phyloP scores from a whole-genome alignment of 2,113 vertebrate genomes.

The Uria aalge region DNA sequence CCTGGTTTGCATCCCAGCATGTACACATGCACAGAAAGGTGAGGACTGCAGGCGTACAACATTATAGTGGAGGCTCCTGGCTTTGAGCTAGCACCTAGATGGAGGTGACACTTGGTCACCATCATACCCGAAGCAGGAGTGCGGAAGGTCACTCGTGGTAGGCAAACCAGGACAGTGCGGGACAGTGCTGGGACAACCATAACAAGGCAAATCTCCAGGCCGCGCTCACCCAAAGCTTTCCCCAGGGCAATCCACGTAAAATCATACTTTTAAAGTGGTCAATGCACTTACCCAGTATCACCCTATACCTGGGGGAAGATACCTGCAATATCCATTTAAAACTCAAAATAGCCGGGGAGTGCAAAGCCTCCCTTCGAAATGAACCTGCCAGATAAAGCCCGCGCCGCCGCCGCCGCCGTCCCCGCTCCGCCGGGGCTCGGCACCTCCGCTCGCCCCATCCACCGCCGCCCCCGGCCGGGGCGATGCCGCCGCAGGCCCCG shows the following conservation, averaged over 20 bases:
- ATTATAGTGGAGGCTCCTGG: background rate
- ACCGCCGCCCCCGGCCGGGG: no score
- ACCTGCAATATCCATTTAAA: background rate
- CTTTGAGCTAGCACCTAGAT: background rate
- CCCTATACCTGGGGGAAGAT: no score
- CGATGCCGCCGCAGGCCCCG: background rate
- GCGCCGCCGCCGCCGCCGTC: accelerated
- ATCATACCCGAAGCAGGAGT: background rate
- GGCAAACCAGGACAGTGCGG: background rate
- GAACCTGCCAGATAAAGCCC: background rate
- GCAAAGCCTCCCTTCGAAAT: background rate
- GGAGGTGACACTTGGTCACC: background rate
- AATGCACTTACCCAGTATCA: accelerated
- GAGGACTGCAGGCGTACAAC: background rate
- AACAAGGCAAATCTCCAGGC: background rate
- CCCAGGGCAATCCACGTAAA: background rate
- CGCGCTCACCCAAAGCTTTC: background rate
- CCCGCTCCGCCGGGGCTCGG: background rate
- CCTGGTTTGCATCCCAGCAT: background rate
- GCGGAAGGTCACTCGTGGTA: background rate
- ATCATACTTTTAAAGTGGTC: background rate
- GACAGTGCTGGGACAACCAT: background rate
- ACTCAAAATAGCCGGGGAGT: accelerated
- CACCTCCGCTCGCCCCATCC: background rate
- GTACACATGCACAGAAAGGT: accelerated